Base-by-base conservation (phyloP, 2,797 vertebrate genomes). In the Orestias chungarensis region DNA sequence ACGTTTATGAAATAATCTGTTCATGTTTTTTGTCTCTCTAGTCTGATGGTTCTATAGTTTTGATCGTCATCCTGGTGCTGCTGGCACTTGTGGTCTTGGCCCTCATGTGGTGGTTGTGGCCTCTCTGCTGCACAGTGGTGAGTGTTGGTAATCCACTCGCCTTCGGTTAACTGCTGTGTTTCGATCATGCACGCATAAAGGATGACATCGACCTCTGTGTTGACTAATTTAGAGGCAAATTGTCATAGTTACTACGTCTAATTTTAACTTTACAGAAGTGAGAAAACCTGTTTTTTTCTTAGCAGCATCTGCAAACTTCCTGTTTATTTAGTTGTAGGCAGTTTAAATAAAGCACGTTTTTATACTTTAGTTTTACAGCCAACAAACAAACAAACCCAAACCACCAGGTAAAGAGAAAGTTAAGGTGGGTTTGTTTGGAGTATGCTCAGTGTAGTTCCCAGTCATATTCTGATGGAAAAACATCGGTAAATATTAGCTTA, bases 81-180 rank as follows among this genome's bases (percentile, higher is more conserved):
- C 29, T 99, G 11, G 29, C 95, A 11, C 87, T 99, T 0, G 8
- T 92, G 66, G 96, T 91, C 0, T 79, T 97, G 0, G 95, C 82
- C 29, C 91, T 98, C 61, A 94, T 98, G 86, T 99, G 98, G 98
- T 99, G 98, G 97, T 98, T 98, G 92, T 99, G 95, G 95, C 98
- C 98, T 27, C 96, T 99, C 35, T 99, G 96, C 94, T 99, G 98
- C 94, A 99, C 94, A 85, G 87, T 99, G 95, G 98, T 99, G 85
- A 97, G 96, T 97, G 3, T 59, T 23, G 7, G 29, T 59, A 8
- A 23, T 35, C 62, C 31, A 49, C 65, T 3, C 23, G 0, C 8
- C 61, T 59, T 42, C 40, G 49, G 47, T 65, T 42, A 66, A 14
- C 35, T 31, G 6, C 52, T 70, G 59, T 61, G 11, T 20, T 4